Percentiles rank a stretch among this genome's conserved stretches.
Evolutionary conservation across 2,113 vertebrate genomes (phyloP).

Genomic region (Petaurus breviceps): DNA sequence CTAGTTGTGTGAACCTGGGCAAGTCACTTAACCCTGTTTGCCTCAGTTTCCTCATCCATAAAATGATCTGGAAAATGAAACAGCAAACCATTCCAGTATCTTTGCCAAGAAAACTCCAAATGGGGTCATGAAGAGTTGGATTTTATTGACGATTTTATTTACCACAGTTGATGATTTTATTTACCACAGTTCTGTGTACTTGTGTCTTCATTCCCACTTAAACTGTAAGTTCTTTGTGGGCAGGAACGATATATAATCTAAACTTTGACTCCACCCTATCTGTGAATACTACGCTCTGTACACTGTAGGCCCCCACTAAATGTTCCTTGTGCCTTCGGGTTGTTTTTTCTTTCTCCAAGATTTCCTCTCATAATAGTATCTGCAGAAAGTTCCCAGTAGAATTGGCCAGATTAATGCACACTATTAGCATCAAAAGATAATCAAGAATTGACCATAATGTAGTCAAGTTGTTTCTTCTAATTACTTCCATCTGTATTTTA

Average conservation of each 20-base stretch:
- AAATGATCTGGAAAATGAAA: background rate
- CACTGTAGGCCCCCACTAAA: background rate
- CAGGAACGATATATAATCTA: background rate
- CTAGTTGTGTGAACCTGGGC: background rate
- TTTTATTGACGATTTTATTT: background rate
- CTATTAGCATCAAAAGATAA: slow-evolving; percentile 2
- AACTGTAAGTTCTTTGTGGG: background rate
- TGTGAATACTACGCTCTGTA: background rate
- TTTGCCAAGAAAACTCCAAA: background rate
- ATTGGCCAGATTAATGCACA: background rate
- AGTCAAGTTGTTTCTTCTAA: slow-evolving; percentile 22
- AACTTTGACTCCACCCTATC: background rate
- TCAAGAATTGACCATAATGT: slow-evolving; percentile 7
- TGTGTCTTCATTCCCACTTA: background rate
- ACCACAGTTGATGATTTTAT: background rate
- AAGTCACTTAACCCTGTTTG: background rate
- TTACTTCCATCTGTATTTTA: slow-evolving; percentile 29
- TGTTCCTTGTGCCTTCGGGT: slow-evolving; percentile 14
- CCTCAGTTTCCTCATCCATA: background rate
- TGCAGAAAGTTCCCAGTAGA: background rate
- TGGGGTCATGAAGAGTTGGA: background rate
- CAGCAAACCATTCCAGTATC: background rate
- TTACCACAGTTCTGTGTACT: background rate
- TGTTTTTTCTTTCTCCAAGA: slow-evolving; percentile 12
- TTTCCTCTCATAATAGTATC: background rate